Base-by-base conservation (phyloP, 2,113 vertebrate species). In the Agapornis roseicollis region DNA sequence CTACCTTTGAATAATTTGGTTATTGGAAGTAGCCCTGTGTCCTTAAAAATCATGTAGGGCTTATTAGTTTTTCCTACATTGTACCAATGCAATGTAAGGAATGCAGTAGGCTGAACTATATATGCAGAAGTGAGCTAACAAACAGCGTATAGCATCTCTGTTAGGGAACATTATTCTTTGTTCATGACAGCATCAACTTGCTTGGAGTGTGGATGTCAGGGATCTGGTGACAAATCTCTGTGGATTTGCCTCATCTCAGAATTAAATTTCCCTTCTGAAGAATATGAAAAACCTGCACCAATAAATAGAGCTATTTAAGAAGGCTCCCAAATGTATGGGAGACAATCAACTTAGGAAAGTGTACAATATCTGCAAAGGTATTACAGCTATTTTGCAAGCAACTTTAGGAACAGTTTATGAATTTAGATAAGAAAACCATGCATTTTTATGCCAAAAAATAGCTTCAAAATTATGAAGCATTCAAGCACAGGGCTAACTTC, bases 131-230 rank as follows among this genome's bases (percentile, higher is more conserved):
- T 49, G 46, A 94, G 72, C 50, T 84, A 76, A 81, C 39, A 70
- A 81, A 16, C 28, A 27, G 11, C 44, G 18, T 37, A 12, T 29
- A 29, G 37, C 37, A 19, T 42, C 58, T 85, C 74, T 80, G 55
- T 64, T 39, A 81, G 60, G 55, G 42, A 33, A 88, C 82, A 71
- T 91, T 33, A 46, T 28, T 95, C 83, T 92, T 50, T 27, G 55
- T 73, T 92, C 50, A 3, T 63, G 76, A 66, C 90, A 92, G 72
- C 85, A n/a, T 16, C 4, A 1, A 37, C 60, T 89, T 74, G 77
- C 74, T 89, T 2, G 2, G 27, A 70, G 39, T 0, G 0, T 77
- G n/a, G 50, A 42, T 1, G 1, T 46, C 64, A 71, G 69, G 42
- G 55, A 78, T 55, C 69, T 81, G 72, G 58, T 52, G 68, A 60